Evolutionary conservation across 2,797 vertebrate species (phyloP).

Genomic region (Acrossocheilus fasciatus): DNA sequence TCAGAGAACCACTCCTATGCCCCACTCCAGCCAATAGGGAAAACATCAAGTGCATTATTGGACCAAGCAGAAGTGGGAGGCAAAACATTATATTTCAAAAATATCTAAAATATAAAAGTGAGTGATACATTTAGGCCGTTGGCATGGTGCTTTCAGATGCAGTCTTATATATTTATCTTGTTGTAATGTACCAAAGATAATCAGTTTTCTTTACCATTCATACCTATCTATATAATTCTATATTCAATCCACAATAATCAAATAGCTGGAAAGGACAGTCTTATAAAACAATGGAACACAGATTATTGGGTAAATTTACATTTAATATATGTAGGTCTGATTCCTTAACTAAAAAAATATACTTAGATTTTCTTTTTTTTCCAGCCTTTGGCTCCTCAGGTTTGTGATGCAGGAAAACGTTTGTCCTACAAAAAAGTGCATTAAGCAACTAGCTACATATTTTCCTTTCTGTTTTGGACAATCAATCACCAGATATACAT

Average conservation of each 20-base stretch:
- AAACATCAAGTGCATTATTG: conserved; percentile 63
- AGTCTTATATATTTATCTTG: conserved; percentile 22
- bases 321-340: not conserved
- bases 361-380: conserved; percentile 51
- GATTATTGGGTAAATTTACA: conserved; percentile 25
- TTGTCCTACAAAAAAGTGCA: conserved; percentile 78
- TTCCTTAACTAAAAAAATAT: conserved; percentile 47
- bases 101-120: conserved; percentile 43
- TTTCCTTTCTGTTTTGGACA: conserved; percentile 73
- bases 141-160: conserved; percentile 5
- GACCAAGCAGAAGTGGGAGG: conserved; percentile 63
- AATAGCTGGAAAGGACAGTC: not conserved
- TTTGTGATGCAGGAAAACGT: conserved; percentile 63
- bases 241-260: conserved; percentile 6
- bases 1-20: conserved; percentile 67
- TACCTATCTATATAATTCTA: not conserved
- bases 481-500: conserved; percentile 75
- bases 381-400: conserved; percentile 18
- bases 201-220: conserved; percentile 9
- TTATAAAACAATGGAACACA: not conserved
- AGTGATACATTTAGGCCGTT: conserved; percentile 54
- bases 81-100: conserved; percentile 48
- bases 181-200: conserved; percentile 35
- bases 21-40: conserved; percentile 68
- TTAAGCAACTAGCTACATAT: conserved; percentile 74